Percentiles rank a stretch among this genome's conserved stretches.
Evolutionary conservation across 2,797 vertebrate genomes (phyloP).

Genomic region (Tapera naevia): DNA sequence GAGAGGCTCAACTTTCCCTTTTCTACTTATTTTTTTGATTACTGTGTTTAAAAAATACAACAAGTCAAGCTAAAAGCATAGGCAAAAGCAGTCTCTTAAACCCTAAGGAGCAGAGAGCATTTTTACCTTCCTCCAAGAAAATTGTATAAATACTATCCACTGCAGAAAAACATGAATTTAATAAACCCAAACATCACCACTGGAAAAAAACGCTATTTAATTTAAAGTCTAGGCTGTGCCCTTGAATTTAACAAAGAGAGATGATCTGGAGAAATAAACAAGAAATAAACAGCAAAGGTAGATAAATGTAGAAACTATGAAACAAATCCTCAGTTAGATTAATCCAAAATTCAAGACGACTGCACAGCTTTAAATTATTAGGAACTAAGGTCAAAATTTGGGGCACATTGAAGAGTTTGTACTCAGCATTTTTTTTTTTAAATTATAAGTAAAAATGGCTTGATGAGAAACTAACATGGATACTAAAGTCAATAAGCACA

Average conservation of each 20-base stretch:
- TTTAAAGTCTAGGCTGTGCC: not conserved
- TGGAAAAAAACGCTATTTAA: constrained; percentile 46
- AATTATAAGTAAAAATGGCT: not conserved
- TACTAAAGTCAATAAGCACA: not conserved
- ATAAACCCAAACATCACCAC: constrained; percentile 29
- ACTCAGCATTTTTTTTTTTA: not conserved
- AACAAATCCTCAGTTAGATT: not conserved
- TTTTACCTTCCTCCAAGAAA: constrained; percentile 41
- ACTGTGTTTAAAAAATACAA: constrained; percentile 11
- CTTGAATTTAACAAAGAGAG: constrained; percentile 8
- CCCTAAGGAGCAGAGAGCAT: not conserved
- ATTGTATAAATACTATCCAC: constrained; percentile 1
- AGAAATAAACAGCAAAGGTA: not conserved
- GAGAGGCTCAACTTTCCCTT: not conserved
- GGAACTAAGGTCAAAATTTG: not conserved
- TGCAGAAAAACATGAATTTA: constrained; percentile 34
- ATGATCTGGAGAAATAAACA: not conserved
- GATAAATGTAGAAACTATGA: not conserved
- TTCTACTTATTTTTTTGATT: constrained; percentile 25
- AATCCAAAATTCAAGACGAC: not conserved
- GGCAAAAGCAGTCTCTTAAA: not conserved
- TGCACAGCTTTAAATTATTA: not conserved
- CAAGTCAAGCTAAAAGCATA: not conserved
- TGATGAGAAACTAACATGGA: not conserved
- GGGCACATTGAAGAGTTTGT: not conserved